A percentile compares a stretch with the other conserved stretches of the same genome.
Evolutionary conservation across 2,888 invertebrate species (phyloP).

Genomic region (Macrophya alboannulata): DNA sequence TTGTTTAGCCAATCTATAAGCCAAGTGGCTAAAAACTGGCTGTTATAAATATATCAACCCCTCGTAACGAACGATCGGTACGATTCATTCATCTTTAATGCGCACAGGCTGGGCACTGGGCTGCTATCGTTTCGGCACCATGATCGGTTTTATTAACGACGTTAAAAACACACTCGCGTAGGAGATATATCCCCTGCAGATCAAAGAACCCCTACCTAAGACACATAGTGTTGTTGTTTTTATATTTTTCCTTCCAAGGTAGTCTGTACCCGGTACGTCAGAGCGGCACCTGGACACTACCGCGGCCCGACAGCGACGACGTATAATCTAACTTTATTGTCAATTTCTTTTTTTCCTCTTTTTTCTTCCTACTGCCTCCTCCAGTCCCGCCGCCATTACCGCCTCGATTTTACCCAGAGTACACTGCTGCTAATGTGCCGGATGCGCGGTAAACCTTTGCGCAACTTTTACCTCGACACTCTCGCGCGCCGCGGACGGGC

Average conservation of each 20-base stretch:
- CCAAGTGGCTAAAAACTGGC: background rate
- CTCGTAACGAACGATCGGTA: conserved; percentile 15
- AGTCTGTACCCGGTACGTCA: conserved; percentile 18
- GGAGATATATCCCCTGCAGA: background rate
- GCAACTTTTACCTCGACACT: background rate
- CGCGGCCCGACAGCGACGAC: conserved; percentile 19
- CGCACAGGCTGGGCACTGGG: conserved; percentile 6
- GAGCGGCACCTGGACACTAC: conserved; percentile 29
- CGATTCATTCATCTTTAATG: conserved; percentile 23
- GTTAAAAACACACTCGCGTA: background rate
- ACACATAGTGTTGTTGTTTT: background rate
- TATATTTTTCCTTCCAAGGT: background rate
- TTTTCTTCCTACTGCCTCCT: conserved; percentile 34
- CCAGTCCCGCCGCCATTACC: conserved; percentile 34
- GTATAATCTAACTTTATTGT: conserved; percentile 24
- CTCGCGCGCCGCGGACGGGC: background rate
- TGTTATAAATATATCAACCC: background rate
- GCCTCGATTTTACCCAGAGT: conserved; percentile 40
- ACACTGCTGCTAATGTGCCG: background rate
- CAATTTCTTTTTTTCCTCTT: conserved; percentile 19
- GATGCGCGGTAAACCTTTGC: background rate
- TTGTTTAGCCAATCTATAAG: background rate
- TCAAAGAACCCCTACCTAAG: background rate
- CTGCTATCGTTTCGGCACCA: background rate
- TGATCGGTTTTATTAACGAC: background rate